A percentile compares a stretch with the other conserved stretches of the same genome.
Evolutionary conservation across 2,113 vertebrate species (phyloP).

Genomic region (Chelonoidis abingdonii): DNA sequence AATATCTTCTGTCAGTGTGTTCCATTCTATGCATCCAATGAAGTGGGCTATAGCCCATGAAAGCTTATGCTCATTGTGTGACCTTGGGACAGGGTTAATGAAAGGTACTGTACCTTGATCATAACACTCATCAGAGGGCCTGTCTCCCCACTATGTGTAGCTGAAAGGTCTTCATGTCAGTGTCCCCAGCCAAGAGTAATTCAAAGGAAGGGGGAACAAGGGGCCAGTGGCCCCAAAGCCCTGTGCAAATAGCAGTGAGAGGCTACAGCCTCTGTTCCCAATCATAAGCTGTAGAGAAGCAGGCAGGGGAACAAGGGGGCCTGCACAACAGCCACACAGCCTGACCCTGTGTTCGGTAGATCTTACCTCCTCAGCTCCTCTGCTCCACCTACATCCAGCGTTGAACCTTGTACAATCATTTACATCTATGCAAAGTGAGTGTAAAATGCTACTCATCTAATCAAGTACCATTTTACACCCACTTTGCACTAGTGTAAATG

Average conservation of each 20-base stretch:
- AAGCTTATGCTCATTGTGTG: neutral
- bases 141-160: neutral
- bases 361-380: neutral
- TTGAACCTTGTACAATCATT: neutral
- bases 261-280: neutral
- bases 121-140: neutral
- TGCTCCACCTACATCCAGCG: neutral
- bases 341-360: neutral
- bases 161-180: neutral
- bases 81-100: neutral
- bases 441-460: neutral
- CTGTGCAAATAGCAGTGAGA: neutral
- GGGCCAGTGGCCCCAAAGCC: neutral
- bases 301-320: neutral
- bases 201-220: neutral
- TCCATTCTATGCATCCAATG: too few species aligned
- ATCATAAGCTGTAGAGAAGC: neutral
- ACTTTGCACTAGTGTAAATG: neutral
- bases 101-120: neutral
- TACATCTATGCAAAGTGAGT: neutral
- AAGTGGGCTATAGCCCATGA: too few species aligned
- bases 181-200: neutral
- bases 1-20: too few species aligned
- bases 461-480: slow-evolving; percentile 12
- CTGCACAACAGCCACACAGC: neutral